Evolutionary conservation across 2,888 invertebrate genomes (phyloP), one percentile per base, ranked within the genome.

Genomic region (Chrysodeixis includens): DNA sequence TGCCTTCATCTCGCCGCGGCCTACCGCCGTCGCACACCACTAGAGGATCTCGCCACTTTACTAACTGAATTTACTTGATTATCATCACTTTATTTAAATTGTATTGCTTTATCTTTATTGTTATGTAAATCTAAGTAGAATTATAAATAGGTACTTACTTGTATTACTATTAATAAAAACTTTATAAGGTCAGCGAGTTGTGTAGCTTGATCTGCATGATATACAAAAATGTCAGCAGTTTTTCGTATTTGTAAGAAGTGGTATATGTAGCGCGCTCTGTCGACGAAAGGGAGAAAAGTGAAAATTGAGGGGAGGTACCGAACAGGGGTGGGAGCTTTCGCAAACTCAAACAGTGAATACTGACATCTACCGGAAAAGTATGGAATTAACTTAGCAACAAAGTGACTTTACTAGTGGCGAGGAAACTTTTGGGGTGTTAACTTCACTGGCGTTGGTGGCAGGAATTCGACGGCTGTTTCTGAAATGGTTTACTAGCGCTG

Each of bases 301-400:
- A 74, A 79, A 76, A 76, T 78, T 67, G 70, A 76, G 78, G 83
- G 83, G 77, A 77, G 86, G 82, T 82, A 74, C 62, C 76, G 59
- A 68, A 69, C 59, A 59, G 60, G 74, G 80, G 79, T 72, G 71
- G 46, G 60, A 76, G 76, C 67, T 74, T 75, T 78, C 74, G 70
- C 65, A 72, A 79, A 58, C 59, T 58, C 59, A 35, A 70, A 70
- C 82, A 70, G 52, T 30, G 69, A 72, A 74, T 62, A 84, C 88
- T 83, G 94, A 92, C 94, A 94, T 94, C 94, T 94, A 89, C 81
- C 90, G 94, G 91, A 83, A 87, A 87, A 83, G 81, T 86, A 71
- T 71, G 72, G 90, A 88, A 92, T 86, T 86, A 89, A 81, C 81
- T 87, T 78, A 76, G 56, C 60, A 72, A 70, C 73, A 62, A 67